phyloP scores from a whole-genome alignment of 23 tunicate genomes.

The Halocynthia roretzi region DNA sequence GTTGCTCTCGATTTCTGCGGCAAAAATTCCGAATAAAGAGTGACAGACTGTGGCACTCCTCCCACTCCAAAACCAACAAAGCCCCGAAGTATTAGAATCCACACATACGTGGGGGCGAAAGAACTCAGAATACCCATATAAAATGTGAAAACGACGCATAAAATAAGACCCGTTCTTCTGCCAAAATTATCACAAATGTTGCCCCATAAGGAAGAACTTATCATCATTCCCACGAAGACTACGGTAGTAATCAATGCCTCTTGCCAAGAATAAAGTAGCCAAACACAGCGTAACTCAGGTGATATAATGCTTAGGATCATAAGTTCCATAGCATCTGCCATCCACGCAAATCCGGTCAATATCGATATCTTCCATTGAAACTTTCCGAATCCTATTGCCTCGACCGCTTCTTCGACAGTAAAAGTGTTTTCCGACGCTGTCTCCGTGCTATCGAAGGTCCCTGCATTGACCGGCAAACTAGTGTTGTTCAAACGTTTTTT shows the following conservation, averaged over 20 bases:
- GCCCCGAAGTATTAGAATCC: slow-evolving; percentile 86
- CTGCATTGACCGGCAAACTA: no score
- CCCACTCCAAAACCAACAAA: slow-evolving; percentile 97
- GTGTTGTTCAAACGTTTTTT: no score
- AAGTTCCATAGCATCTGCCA: slow-evolving; percentile 99
- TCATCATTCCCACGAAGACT: slow-evolving; percentile 95
- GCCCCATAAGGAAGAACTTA: slow-evolving; percentile 93
- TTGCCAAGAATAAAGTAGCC: slow-evolving; percentile 83
- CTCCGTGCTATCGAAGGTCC: no score
- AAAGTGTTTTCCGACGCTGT: slow-evolving; percentile 37
- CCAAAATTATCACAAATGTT: slow-evolving; percentile 92
- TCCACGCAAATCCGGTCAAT: slow-evolving; percentile 98
- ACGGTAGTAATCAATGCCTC: slow-evolving; percentile 93
- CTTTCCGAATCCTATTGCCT: slow-evolving; percentile 86
- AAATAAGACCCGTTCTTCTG: slow-evolving; percentile 63
- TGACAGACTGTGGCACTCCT: slow-evolving; percentile 97
- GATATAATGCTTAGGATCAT: slow-evolving; percentile 93
- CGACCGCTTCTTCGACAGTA: slow-evolving; percentile 98
- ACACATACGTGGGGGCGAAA: slow-evolving; percentile 79
- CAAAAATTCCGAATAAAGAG: slow-evolving; percentile 92
- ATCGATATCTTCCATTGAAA: slow-evolving; percentile 92
- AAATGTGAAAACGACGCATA: slow-evolving; percentile 89
- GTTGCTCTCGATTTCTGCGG: slow-evolving; percentile 89
- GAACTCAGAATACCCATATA: slow-evolving; percentile 86
- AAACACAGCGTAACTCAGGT: slow-evolving; percentile 92